Evolutionary conservation across 2,113 vertebrate genomes (phyloP), one percentile per base, ranked within the genome.

Genomic region (Austrofundulus limnaeus): DNA sequence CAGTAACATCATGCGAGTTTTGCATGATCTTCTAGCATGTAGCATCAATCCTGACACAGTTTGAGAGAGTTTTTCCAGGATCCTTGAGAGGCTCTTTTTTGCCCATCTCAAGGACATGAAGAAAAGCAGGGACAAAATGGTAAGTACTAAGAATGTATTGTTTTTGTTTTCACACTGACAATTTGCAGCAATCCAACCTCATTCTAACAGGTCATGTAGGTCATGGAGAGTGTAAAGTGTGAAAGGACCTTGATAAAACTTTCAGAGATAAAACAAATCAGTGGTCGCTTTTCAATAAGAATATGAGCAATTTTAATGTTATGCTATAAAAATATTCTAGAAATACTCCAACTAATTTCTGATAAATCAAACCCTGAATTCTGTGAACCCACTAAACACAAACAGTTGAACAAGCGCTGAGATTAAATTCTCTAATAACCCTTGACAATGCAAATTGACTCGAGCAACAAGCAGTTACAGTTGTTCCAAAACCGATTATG

Each of bases 371-470:
- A 53, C 24, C 37, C 49, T 45, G 47, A 57, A 38, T 68, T 82
- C 58, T 50, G 14, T 54, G 46, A 37, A 24, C 42, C 75, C 49
- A 67, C 54, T 75, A 58, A 77, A 75, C 63, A 25, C 54, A 78
- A 75, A 70, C 65, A 81, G 84, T 69, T 51, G 74, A 64, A 47
- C 52, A 66, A 64, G 70, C 50, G 64, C 61, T 74, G 45, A 82
- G 65, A 63, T 59, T 61, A 56, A 72, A 71, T 74, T 67, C 56
- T 66, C 67, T 67, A 61, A 77, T 62, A 77, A 69, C 43, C 67
- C 67, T 48, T 72, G 77, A 81, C 62, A 59, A 53, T 71, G 55
- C 53, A 83, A 80, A 85, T 66, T 63, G 65, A 68, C 75, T 75
- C 60, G 34, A 54, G 70, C 53, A 76, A 66, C 50, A 66, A 63